Percentiles rank a stretch among this genome's conserved stretches.
These are phyloP conservation scores for Mythimna pallens DNA, from an alignment of 2,888 invertebrate species.

Conservation along the genomic window DNA sequence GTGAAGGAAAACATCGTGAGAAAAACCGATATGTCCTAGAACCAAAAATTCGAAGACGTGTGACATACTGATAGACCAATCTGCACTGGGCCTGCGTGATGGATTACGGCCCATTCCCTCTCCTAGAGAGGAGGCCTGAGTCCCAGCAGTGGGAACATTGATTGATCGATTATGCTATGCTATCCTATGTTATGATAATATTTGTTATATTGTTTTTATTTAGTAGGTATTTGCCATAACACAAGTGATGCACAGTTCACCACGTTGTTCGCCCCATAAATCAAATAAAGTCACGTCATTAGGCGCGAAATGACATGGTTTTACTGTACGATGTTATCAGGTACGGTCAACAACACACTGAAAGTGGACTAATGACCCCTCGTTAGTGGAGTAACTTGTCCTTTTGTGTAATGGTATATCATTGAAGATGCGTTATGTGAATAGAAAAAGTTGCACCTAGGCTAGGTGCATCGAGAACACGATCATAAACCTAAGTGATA, in stretches of 20 bases:
- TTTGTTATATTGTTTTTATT: too few species aligned
- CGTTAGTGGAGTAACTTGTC: conserved; percentile 15
- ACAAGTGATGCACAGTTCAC: not conserved
- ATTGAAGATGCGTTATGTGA: conserved; percentile 19
- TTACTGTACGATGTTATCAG: conserved; percentile 30
- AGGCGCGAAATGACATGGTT: conserved; percentile 33
- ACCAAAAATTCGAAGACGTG: too few species aligned
- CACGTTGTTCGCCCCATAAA: conserved; percentile 4
- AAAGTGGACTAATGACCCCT: conserved; percentile 14
- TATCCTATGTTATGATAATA: too few species aligned
- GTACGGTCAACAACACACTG: conserved; percentile 37
- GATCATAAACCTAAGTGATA: not conserved
- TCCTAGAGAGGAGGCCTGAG: too few species aligned
- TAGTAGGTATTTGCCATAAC: not conserved
- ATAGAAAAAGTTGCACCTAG: not conserved
- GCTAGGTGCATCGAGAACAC: not conserved
- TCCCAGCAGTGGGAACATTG: too few species aligned
- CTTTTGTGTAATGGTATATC: conserved; percentile 26
- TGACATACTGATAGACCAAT: too few species aligned
- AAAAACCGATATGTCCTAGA: too few species aligned
- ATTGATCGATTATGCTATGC: too few species aligned
- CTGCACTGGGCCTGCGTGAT: too few species aligned
- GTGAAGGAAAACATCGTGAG: too few species aligned
- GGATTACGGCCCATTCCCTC: too few species aligned
- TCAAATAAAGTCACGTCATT: conserved; percentile 7